phyloP scores from a whole-genome alignment of 64 coral and sea anemone genomes.

The Pocillopora verrucosa region DNA sequence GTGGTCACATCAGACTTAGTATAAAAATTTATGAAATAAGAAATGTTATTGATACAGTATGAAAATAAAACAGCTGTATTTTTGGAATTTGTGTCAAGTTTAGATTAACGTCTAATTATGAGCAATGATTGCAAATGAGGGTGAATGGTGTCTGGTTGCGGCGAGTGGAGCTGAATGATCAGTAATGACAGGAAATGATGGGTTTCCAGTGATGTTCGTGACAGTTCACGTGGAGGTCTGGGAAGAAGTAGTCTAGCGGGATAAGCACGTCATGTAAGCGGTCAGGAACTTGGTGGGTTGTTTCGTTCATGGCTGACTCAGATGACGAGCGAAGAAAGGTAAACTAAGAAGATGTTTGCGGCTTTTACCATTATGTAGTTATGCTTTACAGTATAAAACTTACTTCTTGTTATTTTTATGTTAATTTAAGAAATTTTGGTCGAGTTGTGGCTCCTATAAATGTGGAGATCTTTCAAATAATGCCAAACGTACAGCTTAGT shows the following conservation, averaged over 20 bases:
- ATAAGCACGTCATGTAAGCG: constrained; percentile 10
- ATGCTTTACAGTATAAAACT: background rate
- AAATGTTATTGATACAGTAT: background rate
- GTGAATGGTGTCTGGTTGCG: too few relatives aligned
- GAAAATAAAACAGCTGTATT: background rate
- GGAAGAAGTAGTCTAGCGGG: background rate
- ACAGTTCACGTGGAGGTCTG: background rate
- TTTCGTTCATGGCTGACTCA: constrained; percentile 89
- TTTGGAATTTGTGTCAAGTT: too few relatives aligned
- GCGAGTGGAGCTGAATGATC: too few relatives aligned
- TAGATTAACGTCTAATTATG: too few relatives aligned
- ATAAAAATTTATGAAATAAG: background rate
- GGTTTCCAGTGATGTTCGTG: too few relatives aligned
- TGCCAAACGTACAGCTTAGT: background rate
- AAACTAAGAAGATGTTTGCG: constrained; percentile 25
- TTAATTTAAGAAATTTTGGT: background rate
- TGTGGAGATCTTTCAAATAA: background rate
- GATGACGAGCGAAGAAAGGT: constrained; percentile 94
- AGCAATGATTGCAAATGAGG: too few relatives aligned
- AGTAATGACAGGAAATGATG: too few relatives aligned
- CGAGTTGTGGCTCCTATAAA: background rate
- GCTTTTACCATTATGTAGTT: background rate
- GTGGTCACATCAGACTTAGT: background rate
- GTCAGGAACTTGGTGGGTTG: background rate
- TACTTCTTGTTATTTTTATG: background rate